Evolutionary conservation across 2,888 invertebrate genomes (phyloP), one percentile per base, ranked within the genome.

Genomic region (Charanyca ferruginea): DNA sequence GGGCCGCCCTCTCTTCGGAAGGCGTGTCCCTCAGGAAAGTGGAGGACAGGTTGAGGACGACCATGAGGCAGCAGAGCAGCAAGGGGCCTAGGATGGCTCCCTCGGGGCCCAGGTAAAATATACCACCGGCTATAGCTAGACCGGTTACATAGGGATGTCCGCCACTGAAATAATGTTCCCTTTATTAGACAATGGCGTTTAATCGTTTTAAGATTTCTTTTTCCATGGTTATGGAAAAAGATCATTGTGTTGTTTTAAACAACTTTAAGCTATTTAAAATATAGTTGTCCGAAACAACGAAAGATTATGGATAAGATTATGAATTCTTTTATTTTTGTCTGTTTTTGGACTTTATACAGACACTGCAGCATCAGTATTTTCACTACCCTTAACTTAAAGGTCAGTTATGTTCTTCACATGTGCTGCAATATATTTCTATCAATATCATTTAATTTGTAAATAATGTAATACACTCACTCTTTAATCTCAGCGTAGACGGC

Each of bases 131-230:
- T 87, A 99, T 99, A 2, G 99, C 98, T 61, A 99, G 95, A 41
- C 99, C 99, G 9, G 99, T 99, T 73, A 99, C 96, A 94, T 99
- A 99, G 0, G 99, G 99, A 95, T 99, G 99, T 2, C 99, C 98
- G 23, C 98, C 98, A 64, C 98, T 98, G 0, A 25, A 18, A 51
- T 41, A 16, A 32, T 52, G 13, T 18, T 18, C 22, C 3, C 4
- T 20, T 55, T 11, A 28, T 38, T 13, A 18, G 4, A 23, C 8
- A 1, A 8, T 20, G 3, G 11, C 5, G 2, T 25, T n/a, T n/a
- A 38, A 38, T 8, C 4, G 38, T 16, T 38, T 38, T 16, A 38
- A 38, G 38, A 28, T 32, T 11, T 1, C 1, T 32, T 32, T 32
- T 32, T n/a, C n/a, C n/a, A n/a, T n/a, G n/a, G n/a, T n/a, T n/a